These are phyloP conservation scores for Myotis pilosus DNA, from an alignment of 2,797 vertebrate genomes.

Conservation along the genomic window DNA sequence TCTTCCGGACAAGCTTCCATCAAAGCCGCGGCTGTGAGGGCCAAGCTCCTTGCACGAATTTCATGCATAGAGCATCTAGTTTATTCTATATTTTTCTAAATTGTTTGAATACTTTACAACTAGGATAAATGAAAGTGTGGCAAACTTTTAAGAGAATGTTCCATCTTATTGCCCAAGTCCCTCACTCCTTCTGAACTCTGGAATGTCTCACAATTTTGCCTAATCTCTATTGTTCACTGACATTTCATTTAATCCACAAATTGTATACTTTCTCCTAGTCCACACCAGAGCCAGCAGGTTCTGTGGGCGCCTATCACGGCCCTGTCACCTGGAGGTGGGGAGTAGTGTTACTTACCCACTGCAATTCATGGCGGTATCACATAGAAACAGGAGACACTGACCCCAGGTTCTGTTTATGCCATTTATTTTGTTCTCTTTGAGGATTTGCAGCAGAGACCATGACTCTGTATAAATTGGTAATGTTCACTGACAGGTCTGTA, in stretches of 20 bases:
- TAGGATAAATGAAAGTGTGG: neutral
- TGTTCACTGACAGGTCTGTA: constrained; percentile 43
- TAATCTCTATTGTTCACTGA: neutral
- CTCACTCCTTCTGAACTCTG: neutral
- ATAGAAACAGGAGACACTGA: neutral
- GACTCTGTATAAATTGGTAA: constrained; percentile 11
- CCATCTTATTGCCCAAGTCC: neutral
- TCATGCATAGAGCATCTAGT: no score
- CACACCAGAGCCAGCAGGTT: neutral
- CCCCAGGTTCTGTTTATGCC: neutral
- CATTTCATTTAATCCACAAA: constrained; percentile 17
- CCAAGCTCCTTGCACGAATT: no score
- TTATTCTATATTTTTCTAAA: neutral
- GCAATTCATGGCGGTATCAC: neutral
- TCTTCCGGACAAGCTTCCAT: no score
- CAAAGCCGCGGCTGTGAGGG: no score
- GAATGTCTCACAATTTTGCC: constrained; percentile 14
- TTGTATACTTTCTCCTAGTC: neutral
- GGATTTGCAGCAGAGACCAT: constrained; percentile 21
- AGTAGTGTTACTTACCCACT: neutral
- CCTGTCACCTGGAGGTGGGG: neutral
- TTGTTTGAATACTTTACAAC: constrained; percentile 19
- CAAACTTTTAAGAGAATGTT: neutral
- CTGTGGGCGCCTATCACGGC: neutral
- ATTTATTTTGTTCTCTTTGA: constrained; percentile 33